Percentiles rank a stretch among this genome's conserved stretches.
Conservation (phyloP, 2,888 invertebrate genomes). For the Drosophila histrio region DNA sequence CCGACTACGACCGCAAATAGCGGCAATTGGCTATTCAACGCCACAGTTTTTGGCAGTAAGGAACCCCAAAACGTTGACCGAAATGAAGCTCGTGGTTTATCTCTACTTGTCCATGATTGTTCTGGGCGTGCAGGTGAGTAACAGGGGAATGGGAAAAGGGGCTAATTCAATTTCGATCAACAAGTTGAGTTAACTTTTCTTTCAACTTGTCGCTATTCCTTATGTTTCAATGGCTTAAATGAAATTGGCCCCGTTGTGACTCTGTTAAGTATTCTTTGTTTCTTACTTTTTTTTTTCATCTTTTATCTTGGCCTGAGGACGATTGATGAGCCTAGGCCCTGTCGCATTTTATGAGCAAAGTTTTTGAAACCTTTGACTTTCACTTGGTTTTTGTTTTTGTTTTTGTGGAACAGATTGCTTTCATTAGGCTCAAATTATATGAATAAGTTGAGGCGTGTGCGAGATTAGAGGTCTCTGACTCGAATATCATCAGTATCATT, state of each 20-base stretch:
- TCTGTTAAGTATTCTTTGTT: conserved; percentile 7
- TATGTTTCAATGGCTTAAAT: conserved; percentile 48
- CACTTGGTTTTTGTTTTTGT: background rate
- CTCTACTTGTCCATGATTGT: conserved; percentile 82
- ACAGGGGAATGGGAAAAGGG: background rate
- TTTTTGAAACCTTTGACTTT: conserved; percentile 54
- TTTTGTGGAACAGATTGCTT: conserved; percentile 55
- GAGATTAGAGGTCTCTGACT: conserved; percentile 43
- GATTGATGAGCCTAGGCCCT: conserved; percentile 60
- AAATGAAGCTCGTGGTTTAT: conserved; percentile 82
- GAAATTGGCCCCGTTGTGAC: conserved; percentile 40
- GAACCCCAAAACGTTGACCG: conserved; percentile 35
- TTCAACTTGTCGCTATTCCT: conserved; percentile 17
- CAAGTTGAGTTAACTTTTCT: conserved; percentile 62
- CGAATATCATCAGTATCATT: conserved; percentile 30
- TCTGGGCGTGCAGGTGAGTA: conserved; percentile 81
- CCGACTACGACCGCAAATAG: conserved; percentile 4
- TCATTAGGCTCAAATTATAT: conserved; percentile 66
- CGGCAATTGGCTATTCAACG: conserved; percentile 51
- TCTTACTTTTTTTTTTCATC: background rate
- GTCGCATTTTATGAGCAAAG: conserved; percentile 61
- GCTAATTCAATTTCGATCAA: conserved; percentile 75
- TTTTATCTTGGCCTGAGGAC: background rate
- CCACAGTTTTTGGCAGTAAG: conserved; percentile 15
- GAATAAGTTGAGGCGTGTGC: conserved; percentile 32